Conservation (phyloP, 2,113 vertebrate species). For the Halcyon malimbica region DNA sequence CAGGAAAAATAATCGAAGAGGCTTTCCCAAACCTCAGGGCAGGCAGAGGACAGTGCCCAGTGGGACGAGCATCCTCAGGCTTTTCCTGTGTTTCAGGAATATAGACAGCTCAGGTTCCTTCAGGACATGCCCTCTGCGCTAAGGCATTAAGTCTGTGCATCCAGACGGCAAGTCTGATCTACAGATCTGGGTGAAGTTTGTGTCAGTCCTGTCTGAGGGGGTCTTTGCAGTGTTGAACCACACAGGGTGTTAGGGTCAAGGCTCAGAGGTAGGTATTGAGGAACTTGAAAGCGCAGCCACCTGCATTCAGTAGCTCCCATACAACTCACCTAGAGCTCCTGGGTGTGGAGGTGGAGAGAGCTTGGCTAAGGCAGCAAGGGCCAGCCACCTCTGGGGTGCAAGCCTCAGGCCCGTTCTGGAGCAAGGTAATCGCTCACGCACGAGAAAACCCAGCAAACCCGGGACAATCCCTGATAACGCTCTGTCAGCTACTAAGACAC, state of each 20-base stretch:
- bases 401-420: neutral
- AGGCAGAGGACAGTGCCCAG: neutral
- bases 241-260: neutral
- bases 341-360: neutral
- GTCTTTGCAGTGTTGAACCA: neutral
- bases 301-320: rapidly evolving
- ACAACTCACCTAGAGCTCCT: rapidly evolving
- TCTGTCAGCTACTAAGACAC: rapidly evolving
- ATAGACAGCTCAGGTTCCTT: neutral
- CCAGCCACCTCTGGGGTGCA: neutral
- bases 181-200: rapidly evolving
- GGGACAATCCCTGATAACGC: neutral
- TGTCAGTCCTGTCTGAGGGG: neutral
- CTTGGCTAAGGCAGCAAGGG: neutral
- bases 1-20: neutral
- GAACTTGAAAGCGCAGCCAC: neutral
- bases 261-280: neutral
- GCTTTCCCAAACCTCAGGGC: neutral
- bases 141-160: neutral
- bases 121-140: neutral
- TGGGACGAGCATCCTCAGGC: neutral
- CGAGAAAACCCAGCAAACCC: rapidly evolving
- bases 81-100: neutral
- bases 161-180: too few species aligned
- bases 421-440: rapidly evolving